phyloP scores from a whole-genome alignment of 2,797 vertebrate species.

The Toxotes lorentzi region DNA sequence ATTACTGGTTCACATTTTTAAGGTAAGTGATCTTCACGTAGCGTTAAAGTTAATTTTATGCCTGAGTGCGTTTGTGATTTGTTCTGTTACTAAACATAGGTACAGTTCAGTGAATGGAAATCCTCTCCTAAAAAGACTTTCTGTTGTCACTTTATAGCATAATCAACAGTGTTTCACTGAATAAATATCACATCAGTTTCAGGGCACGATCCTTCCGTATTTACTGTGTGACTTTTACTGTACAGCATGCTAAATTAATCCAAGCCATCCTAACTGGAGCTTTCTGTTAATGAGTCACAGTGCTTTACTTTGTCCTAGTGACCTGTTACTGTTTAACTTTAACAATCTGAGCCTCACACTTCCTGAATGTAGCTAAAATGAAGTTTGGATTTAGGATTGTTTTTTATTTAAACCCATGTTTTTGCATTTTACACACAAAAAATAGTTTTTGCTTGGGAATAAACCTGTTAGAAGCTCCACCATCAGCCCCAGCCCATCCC shows the following conservation, averaged over 20 bases:
- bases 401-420: background rate
- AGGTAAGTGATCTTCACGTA: background rate
- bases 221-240: conserved; percentile 32
- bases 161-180: conserved; percentile 32
- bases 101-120: conserved; percentile 9
- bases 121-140: background rate
- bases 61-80: background rate
- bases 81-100: background rate
- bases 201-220: conserved; percentile 11
- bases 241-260: conserved; percentile 26
- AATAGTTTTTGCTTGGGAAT: background rate
- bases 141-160: background rate
- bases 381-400: background rate
- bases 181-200: conserved; percentile 18
- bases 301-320: conserved; percentile 15
- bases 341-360: background rate
- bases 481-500: background rate
- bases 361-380: background rate
- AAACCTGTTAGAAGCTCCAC: background rate
- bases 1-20: background rate
- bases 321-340: conserved; percentile 20
- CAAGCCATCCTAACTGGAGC: background rate
- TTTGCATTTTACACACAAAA: background rate
- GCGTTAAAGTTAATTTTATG: background rate
- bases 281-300: conserved; percentile 4